Base-by-base conservation (phyloP, 2,888 invertebrate species). In the Xestia ashworthii region DNA sequence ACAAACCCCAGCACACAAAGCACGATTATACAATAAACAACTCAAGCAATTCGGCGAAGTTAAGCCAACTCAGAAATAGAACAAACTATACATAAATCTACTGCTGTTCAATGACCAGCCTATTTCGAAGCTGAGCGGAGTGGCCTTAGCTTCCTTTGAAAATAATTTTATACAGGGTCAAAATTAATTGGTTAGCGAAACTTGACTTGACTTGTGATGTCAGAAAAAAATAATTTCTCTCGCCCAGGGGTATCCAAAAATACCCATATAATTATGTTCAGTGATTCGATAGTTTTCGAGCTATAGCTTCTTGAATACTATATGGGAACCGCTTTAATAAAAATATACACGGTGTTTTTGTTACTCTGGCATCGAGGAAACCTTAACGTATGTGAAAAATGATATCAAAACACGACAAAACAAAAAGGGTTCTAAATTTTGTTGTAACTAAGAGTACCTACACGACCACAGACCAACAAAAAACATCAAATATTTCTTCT, bases 1-100 rank as follows among this genome's bases (percentile, higher is more conserved):
- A 95, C 95, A 95, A 94, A 91, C 89, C 90, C 89, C 90, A 92
- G 92, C 90, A 93, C 91, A 92, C 92, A 90, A 92, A 92, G 90
- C 91, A 91, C 90, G 86, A 90, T 88, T 89, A 65, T 44, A 65
- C 65, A 65, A 65, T 65, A 65, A 65, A 90, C 90, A 89, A 89
- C 86, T 89, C 88, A 90, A 89, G 89, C 88, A 83, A 88, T 92
- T 91, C 92, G 89, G 83, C 85, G 90, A 91, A 93, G 85, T 86
- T 84, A 88, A 88, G 89, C 88, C 89, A 85, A 88, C 85, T 88
- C 90, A 86, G 86, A 89, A 91, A 90, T 91, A 90, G 89, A 88
- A 82, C 81, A 77, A 73, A 80, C 78, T 81, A 83, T 78, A 71
- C 69, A 79, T 73, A 72, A 69, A 77, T 65, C 60, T 73, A 80